Percentiles rank a stretch among this genome's conserved stretches.
phyloP scores from a whole-genome alignment of 1,140 invertebrate species.

The Aleiodes sp. region DNA sequence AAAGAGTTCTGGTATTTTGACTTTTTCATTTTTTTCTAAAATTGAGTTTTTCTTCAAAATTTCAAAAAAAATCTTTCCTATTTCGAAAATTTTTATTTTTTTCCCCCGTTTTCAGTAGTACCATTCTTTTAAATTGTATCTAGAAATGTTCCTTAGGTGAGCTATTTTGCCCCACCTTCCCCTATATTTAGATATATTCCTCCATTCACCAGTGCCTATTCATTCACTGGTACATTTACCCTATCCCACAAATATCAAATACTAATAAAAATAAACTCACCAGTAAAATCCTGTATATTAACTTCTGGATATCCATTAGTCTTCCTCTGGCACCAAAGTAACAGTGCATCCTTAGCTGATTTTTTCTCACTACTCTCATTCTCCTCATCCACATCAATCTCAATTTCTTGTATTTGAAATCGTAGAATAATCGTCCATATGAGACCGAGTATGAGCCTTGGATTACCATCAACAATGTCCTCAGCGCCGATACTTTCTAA shows the following conservation, averaged over 20 bases:
- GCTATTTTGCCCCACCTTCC: too few species aligned
- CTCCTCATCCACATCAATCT: slow-evolving; percentile 97
- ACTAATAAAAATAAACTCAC: slow-evolving; percentile 50
- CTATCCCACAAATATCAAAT: background rate
- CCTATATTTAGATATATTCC: too few species aligned
- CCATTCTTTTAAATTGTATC: too few species aligned
- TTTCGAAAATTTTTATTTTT: too few species aligned
- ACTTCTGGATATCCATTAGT: slow-evolving; percentile 92
- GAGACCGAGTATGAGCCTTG: slow-evolving; percentile 92
- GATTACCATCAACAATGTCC: slow-evolving; percentile 98
- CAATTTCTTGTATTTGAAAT: slow-evolving; percentile 98
- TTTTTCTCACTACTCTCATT: slow-evolving; percentile 98
- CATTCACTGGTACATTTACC: background rate
- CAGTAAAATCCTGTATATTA: slow-evolving; percentile 81
- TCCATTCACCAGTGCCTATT: too few species aligned
- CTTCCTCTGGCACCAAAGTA: slow-evolving; percentile 98
- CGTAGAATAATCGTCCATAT: slow-evolving; percentile 99
- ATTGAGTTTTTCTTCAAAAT: too few species aligned
- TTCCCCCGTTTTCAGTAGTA: too few species aligned
- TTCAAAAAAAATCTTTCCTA: too few species aligned
- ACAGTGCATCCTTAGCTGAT: slow-evolving; percentile 97
- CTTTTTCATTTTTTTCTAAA: too few species aligned
- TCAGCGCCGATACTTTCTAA: slow-evolving; percentile 98
- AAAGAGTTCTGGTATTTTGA: too few species aligned
- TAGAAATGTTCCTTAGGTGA: too few species aligned